Conservation (phyloP, 2,888 invertebrate species). For the Cephus spinipes region DNA sequence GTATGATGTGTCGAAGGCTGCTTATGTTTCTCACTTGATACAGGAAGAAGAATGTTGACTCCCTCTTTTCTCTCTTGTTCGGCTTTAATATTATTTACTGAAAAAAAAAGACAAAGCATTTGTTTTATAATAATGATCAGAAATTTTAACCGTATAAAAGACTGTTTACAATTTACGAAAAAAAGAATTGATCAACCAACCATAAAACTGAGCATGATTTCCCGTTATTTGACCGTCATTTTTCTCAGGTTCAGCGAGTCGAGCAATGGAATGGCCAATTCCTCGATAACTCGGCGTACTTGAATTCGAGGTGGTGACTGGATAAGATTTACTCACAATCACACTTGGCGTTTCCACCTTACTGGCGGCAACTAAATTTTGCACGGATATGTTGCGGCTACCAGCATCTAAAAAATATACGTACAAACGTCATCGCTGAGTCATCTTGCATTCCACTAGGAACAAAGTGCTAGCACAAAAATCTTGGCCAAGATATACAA, state of each 20-base stretch:
- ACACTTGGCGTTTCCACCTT: constrained; percentile 69
- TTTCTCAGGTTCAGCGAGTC: constrained; percentile 57
- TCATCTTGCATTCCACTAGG: constrained; percentile 14
- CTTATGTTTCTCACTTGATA: constrained; percentile 54
- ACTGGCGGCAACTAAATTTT: constrained; percentile 53
- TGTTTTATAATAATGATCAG: not conserved
- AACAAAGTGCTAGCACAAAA: constrained; percentile 14
- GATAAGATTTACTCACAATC: constrained; percentile 70
- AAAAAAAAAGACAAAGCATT: constrained; percentile 18
- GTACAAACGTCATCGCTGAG: constrained; percentile 8
- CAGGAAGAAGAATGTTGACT: constrained; percentile 39
- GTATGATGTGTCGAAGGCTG: constrained; percentile 59
- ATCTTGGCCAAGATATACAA: constrained; percentile 17
- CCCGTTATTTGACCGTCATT: constrained; percentile 46
- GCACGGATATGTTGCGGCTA: constrained; percentile 54
- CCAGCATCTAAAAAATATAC: constrained; percentile 47
- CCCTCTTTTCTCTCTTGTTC: constrained; percentile 56
- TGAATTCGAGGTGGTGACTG: constrained; percentile 52
- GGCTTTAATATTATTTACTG: constrained; percentile 53
- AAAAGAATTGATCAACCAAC: constrained; percentile 34
- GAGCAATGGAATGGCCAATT: constrained; percentile 58
- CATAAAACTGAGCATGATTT: constrained; percentile 59
- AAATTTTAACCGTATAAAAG: not conserved
- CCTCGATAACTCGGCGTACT: constrained; percentile 53
- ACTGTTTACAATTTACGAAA: not conserved